A percentile compares a stretch with the other conserved stretches of the same genome.
Evolutionary conservation across 2,888 invertebrate genomes (phyloP).

Genomic region (Plebejus melissa): DNA sequence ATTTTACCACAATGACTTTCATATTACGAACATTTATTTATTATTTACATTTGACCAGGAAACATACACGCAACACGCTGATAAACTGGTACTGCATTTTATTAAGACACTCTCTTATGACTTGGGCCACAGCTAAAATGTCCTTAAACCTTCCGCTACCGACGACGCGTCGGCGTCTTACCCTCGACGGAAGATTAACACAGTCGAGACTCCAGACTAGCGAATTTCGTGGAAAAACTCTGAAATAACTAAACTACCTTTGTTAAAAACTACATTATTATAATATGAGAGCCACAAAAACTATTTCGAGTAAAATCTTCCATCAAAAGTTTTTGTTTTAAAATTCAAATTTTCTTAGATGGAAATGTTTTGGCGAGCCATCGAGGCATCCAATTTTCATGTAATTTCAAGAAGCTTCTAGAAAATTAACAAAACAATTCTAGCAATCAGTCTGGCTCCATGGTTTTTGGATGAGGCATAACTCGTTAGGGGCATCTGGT

Average conservation of each 20-base stretch:
- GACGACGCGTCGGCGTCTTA: conserved; percentile 46
- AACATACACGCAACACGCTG: neutral
- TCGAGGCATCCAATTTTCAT: neutral
- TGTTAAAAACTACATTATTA: conserved; percentile 29
- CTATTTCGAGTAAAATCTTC: neutral
- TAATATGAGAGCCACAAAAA: neutral
- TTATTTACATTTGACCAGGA: neutral
- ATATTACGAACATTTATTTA: too few relatives aligned
- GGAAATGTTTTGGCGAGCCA: neutral
- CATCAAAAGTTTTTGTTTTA: conserved; percentile 10
- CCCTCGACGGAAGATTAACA: conserved; percentile 47
- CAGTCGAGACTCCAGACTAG: conserved; percentile 43
- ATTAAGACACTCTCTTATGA: conserved; percentile 32
- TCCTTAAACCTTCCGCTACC: conserved; percentile 40
- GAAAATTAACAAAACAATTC: conserved; percentile 64
- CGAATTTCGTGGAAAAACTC: conserved; percentile 49
- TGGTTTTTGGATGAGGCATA: conserved; percentile 56
- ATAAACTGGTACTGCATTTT: neutral
- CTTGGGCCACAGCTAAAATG: conserved; percentile 36
- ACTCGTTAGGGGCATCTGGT: conserved; percentile 69
- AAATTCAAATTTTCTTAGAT: neutral
- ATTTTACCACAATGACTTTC: too few relatives aligned
- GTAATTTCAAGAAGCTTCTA: conserved; percentile 13
- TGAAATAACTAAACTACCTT: conserved; percentile 36
- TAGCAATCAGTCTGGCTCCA: conserved; percentile 56